Conservation (phyloP, 2,888 invertebrate species). For the Plemyria rubiginata region DNA sequence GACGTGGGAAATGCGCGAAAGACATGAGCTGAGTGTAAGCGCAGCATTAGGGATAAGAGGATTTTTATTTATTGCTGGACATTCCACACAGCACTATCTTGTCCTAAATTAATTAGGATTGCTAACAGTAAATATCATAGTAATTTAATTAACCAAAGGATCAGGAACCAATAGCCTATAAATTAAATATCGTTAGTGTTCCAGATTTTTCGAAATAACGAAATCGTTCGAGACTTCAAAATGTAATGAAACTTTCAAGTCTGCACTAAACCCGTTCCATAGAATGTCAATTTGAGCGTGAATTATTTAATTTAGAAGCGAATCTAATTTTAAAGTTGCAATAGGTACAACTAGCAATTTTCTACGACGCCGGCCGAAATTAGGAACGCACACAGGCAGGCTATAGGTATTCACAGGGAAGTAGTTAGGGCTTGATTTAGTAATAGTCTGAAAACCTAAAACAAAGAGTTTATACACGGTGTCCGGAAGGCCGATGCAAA, state of each 20-base stretch:
- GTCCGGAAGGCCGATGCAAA: no score
- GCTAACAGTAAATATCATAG: no score
- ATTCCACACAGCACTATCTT: no score
- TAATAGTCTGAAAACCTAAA: not conserved
- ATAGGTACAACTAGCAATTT: slow-evolving; percentile 40
- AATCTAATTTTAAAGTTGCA: slow-evolving; percentile 39
- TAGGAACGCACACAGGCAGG: slow-evolving; percentile 40
- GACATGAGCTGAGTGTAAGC: no score
- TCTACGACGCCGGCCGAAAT: slow-evolving; percentile 41
- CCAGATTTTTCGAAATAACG: not conserved
- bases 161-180: no score
- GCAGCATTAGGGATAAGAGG: not conserved
- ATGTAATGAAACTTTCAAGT: slow-evolving; percentile 14
- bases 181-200: no score
- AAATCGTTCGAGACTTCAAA: slow-evolving; percentile 13
- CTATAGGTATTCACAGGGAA: slow-evolving; percentile 30
- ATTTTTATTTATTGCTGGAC: not conserved
- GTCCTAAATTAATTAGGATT: no score
- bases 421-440: slow-evolving; percentile 18
- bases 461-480: no score
- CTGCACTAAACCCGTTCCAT: slow-evolving; percentile 4
- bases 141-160: no score
- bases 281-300: slow-evolving; percentile 19
- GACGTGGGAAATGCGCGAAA: no score
- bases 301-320: slow-evolving; percentile 34